Evolutionary conservation across 2,113 vertebrate species (phyloP).

Genomic region (Cyanoderma ruficeps): DNA sequence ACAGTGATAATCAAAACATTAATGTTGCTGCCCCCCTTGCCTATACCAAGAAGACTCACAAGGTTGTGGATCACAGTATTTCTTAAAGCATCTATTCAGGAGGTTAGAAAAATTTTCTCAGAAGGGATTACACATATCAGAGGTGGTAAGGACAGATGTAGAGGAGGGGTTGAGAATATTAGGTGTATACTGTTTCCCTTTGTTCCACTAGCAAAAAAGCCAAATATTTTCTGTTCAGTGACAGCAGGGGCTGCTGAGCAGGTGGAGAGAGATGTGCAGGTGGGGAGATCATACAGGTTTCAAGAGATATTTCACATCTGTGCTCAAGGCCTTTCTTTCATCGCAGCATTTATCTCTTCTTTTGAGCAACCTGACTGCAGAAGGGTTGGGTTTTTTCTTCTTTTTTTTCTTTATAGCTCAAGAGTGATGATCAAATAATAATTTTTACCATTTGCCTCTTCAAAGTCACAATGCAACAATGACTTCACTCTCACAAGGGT

Average conservation of each 20-base stretch:
- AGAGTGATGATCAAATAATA: constrained; percentile 15
- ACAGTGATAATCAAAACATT: not conserved
- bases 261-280: constrained; percentile 56
- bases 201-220: constrained; percentile 19
- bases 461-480: not conserved
- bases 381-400: not conserved
- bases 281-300: constrained; percentile 49
- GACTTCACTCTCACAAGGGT: not conserved
- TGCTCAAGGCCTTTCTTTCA: constrained; percentile 13
- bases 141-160: not conserved
- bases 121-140: not conserved
- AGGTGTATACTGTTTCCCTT: not conserved
- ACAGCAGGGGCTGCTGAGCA: constrained; percentile 6
- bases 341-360: constrained; percentile 3
- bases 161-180: not conserved
- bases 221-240: not conserved
- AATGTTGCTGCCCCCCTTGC: not conserved
- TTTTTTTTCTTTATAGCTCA: not conserved
- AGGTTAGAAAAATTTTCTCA: constrained; percentile 5
- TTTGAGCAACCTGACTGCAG: not conserved
- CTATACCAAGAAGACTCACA: not conserved
- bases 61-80: not conserved
- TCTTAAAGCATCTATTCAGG: not conserved
- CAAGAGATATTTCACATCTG: constrained; percentile 46
- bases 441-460: not conserved